Evolutionary conservation across 2,797 vertebrate species (phyloP).

Genomic region (Microctenopoma stevenorrisi): DNA sequence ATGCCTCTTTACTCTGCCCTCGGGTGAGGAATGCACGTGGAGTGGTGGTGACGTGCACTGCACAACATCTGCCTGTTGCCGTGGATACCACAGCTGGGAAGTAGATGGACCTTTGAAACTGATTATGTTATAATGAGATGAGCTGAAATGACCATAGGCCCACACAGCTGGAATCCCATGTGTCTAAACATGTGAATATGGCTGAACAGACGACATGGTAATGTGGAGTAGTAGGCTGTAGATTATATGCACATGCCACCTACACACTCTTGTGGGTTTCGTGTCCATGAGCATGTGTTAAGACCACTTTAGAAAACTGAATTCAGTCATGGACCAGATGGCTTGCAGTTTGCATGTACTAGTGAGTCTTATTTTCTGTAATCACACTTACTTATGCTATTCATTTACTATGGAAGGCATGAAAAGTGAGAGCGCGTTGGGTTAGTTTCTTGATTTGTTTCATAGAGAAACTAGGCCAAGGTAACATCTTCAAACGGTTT

Average conservation of each 20-base stretch:
- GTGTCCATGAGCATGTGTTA: conserved; percentile 44
- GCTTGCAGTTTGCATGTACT: conserved; percentile 20
- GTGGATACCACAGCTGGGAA: conserved; percentile 70
- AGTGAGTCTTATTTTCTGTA: conserved; percentile 5
- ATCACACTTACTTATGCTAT: not conserved
- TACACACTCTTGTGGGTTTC: conserved; percentile 52
- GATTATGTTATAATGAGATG: conserved; percentile 40
- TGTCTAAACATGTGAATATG: conserved; percentile 33
- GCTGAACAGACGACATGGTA: conserved; percentile 29
- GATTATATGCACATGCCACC: conserved; percentile 59
- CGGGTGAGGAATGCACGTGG: conserved; percentile 47
- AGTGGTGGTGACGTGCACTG: conserved; percentile 52
- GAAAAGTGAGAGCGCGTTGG: not conserved
- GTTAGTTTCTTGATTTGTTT: not conserved
- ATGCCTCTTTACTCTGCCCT: conserved; percentile 64
- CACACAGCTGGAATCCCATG: conserved; percentile 20
- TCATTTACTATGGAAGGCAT: not conserved
- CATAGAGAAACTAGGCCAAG: not conserved
- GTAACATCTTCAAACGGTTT: not conserved
- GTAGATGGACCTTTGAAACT: conserved; percentile 42
- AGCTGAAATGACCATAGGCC: conserved; percentile 10
- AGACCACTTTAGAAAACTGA: conserved; percentile 38
- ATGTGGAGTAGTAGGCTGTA: conserved; percentile 36
- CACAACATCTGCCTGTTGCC: conserved; percentile 80
- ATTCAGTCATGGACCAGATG: conserved; percentile 45